Evolutionary conservation across 1,140 invertebrate genomes (phyloP).

Genomic region (Temnothorax nylanderi): DNA sequence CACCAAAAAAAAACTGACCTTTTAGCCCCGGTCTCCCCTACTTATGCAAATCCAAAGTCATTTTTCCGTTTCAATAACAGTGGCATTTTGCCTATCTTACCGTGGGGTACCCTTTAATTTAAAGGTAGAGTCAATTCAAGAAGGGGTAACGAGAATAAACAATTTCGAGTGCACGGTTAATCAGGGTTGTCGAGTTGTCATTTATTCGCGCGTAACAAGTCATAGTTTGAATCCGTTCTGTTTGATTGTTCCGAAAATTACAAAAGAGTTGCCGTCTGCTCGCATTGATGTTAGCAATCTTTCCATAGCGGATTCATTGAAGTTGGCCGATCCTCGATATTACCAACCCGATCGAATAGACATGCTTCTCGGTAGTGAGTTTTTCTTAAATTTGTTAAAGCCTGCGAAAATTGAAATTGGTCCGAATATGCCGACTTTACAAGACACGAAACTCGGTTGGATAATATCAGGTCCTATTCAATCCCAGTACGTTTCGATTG

Average conservation of each 20-base stretch:
- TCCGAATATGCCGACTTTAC: not conserved
- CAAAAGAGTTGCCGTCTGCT: too few species aligned
- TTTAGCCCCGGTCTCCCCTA: too few species aligned
- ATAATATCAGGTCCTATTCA: not conserved
- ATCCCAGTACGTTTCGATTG: rapidly evolving
- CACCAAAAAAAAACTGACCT: too few species aligned
- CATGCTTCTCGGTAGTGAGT: not conserved
- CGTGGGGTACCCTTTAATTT: too few species aligned
- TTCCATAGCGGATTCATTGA: not conserved
- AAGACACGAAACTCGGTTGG: not conserved
- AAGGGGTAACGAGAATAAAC: not conserved
- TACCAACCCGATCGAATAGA: not conserved
- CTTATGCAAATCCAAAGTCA: too few species aligned
- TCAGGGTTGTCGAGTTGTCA: not conserved
- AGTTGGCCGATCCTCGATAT: not conserved
- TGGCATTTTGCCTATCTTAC: too few species aligned
- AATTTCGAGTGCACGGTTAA: not conserved
- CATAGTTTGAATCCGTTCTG: not conserved
- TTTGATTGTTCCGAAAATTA: not conserved
- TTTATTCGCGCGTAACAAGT: not conserved
- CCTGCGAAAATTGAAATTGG: not conserved
- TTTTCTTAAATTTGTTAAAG: not conserved
- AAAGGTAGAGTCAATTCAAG: not conserved
- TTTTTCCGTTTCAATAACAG: too few species aligned
- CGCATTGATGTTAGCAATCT: not conserved